Conservation (phyloP, 2,113 vertebrate genomes). For the Oreochromis spilurus region DNA sequence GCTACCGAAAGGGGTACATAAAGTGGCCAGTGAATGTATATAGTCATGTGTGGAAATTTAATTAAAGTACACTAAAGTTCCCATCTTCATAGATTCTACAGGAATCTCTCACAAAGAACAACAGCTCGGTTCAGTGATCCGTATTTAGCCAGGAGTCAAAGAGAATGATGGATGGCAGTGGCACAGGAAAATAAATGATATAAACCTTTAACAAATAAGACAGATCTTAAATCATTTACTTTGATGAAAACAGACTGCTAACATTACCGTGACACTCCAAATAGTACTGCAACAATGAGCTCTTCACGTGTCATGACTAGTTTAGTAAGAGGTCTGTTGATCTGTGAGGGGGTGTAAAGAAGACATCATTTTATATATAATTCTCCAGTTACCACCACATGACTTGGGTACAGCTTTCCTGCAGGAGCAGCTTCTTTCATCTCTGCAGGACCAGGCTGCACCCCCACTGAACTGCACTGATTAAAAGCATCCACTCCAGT, state of each 20-base stretch:
- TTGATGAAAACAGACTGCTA: neutral
- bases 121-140: neutral
- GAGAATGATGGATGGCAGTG: neutral
- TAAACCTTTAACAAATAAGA: neutral
- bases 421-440: conserved; percentile 29
- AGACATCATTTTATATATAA: neutral
- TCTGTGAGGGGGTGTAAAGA: neutral
- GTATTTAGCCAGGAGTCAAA: neutral
- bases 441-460: conserved; percentile 14
- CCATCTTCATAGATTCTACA: neutral
- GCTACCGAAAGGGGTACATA: neutral
- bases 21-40: neutral
- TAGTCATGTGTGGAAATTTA: neutral
- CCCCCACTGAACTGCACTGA: neutral
- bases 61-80: neutral
- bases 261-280: neutral
- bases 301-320: conserved; percentile 9
- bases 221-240: neutral
- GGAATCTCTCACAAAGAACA: neutral
- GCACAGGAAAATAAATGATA: neutral
- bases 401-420: conserved; percentile 1
- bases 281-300: neutral
- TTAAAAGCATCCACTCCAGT: conserved; percentile 38
- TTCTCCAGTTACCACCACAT: neutral
- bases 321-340: neutral